A percentile compares a stretch with the other conserved stretches of the same genome.
These are phyloP conservation scores for Physeter macrocephalus DNA, from an alignment of 2,113 vertebrate genomes.

Conservation along the genomic window DNA sequence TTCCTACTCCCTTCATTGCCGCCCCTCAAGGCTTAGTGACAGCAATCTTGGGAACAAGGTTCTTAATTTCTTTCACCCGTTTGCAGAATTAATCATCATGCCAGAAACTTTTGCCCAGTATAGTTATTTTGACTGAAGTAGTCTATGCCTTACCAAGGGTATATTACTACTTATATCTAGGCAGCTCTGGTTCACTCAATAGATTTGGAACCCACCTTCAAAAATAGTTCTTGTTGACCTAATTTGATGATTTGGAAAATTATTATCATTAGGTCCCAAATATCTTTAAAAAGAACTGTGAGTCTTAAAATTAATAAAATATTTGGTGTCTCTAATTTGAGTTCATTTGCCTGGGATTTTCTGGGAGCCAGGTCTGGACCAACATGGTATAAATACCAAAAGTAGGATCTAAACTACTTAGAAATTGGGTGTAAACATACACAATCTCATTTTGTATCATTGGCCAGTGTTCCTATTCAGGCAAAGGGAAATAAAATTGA, in stretches of 20 bases:
- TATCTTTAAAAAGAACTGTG: neutral
- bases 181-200: neutral
- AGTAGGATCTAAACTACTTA: neutral
- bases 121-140: neutral
- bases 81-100: neutral
- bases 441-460: neutral
- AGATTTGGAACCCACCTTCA: neutral
- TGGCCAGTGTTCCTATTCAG: neutral
- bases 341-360: neutral
- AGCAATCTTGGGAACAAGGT: neutral
- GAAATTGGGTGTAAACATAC: neutral
- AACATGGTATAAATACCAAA: neutral
- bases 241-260: neutral
- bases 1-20: neutral
- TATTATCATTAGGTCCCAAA: neutral
- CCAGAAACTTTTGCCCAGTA: neutral
- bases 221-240: neutral
- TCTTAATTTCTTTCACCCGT: neutral
- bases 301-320: conserved; percentile 12
- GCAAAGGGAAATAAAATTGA: neutral
- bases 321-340: neutral
- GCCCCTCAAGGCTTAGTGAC: neutral
- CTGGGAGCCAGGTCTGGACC: neutral
- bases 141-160: neutral
- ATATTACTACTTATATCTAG: neutral